Evolutionary conservation across 2,888 invertebrate genomes (phyloP).

Genomic region (Odontocolon sp.): DNA sequence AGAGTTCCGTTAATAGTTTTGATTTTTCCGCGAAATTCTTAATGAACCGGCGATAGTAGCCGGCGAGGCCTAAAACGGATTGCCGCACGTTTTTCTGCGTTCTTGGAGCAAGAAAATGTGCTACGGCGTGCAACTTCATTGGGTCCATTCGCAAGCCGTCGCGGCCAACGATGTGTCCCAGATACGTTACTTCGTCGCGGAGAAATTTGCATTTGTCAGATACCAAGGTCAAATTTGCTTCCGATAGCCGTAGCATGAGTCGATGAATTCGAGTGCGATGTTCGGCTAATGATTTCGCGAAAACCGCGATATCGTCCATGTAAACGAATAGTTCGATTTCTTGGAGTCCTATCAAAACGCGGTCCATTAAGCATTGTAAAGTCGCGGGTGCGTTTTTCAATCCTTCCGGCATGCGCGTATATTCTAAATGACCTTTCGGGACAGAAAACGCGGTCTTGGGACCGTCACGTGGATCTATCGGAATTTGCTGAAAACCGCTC

Average conservation of each 20-base stretch:
- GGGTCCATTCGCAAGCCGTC: no score
- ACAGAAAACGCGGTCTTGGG: constrained; percentile 29
- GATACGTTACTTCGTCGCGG: no score
- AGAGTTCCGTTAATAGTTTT: no score
- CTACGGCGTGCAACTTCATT: no score
- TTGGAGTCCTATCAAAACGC: constrained; percentile 20
- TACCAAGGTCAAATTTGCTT: neutral
- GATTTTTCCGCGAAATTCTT: no score
- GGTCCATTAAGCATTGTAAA: constrained; percentile 34
- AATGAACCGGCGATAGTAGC: no score
- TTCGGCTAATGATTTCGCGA: neutral
- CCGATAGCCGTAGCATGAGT: neutral
- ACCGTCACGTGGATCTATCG: neutral
- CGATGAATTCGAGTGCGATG: neutral
- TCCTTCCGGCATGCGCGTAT: constrained; percentile 26
- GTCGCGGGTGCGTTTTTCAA: constrained; percentile 30
- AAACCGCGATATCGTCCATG: neutral
- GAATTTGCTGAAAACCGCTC: constrained; percentile 23
- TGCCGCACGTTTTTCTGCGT: no score
- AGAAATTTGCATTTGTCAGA: no score
- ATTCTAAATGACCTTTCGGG: constrained; percentile 18
- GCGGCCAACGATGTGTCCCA: no score
- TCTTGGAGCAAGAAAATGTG: no score
- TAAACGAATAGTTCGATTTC: no score
- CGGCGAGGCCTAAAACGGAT: no score